Conservation (phyloP, 2,888 invertebrate species). For the Leptura quadrifasciata region DNA sequence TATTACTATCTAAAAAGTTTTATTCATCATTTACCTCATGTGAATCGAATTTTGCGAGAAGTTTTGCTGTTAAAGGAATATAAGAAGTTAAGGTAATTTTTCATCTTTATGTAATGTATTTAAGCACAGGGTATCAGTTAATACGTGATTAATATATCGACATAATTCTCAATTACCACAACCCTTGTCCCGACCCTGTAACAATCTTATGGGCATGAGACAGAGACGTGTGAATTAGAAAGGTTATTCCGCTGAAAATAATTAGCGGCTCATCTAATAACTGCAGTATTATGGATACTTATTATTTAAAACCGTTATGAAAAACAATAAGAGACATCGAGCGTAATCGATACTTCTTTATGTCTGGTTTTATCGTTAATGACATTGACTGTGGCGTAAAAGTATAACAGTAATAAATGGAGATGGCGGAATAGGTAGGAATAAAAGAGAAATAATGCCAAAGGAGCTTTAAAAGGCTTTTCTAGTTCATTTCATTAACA, state of each 20-base stretch:
- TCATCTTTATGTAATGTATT: too few relatives aligned
- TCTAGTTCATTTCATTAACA: conserved; percentile 23
- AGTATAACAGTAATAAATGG: conserved; percentile 6
- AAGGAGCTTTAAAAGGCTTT: conserved; percentile 20
- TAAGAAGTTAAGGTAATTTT: too few relatives aligned
- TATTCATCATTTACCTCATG: too few relatives aligned
- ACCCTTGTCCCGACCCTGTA: too few relatives aligned
- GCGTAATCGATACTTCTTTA: not conserved
- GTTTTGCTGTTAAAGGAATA: too few relatives aligned
- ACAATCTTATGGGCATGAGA: too few relatives aligned
- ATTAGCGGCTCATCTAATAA: not conserved
- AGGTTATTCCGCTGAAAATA: not conserved
- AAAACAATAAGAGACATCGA: not conserved
- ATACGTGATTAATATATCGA: too few relatives aligned
- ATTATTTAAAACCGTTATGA: conserved; percentile 14
- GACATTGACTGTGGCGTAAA: not conserved
- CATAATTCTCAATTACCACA: too few relatives aligned
- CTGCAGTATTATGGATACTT: not conserved
- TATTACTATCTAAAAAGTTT: too few relatives aligned
- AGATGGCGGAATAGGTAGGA: conserved; percentile 11
- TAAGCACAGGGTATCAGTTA: too few relatives aligned
- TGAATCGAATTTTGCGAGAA: too few relatives aligned
- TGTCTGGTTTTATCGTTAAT: not conserved
- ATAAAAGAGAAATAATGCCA: conserved; percentile 16
- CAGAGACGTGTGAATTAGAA: not conserved